Conservation (phyloP, 2,888 invertebrate genomes). For the Parapristionchus giblindavisi region DNA sequence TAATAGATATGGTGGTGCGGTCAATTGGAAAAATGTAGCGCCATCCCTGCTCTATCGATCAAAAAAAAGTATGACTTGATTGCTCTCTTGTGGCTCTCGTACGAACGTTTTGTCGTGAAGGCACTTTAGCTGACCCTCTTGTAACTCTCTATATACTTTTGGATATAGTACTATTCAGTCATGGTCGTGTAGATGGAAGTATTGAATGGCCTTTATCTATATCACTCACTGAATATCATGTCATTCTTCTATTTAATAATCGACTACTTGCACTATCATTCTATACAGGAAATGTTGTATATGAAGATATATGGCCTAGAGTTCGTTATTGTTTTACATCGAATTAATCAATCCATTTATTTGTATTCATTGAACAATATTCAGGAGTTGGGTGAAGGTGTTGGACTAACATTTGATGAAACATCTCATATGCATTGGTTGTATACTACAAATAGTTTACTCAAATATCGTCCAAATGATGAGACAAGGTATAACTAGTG, state of each 20-base stretch:
- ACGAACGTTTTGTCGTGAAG: too few species aligned
- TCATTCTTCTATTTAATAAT: constrained; percentile 58
- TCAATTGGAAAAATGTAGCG: too few species aligned
- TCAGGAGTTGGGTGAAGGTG: constrained; percentile 47
- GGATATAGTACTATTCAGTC: constrained; percentile 50
- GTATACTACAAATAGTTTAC: constrained; percentile 50
- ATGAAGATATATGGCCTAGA: constrained; percentile 59
- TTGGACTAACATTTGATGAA: constrained; percentile 59
- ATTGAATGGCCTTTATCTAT: constrained; percentile 61
- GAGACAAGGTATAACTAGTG: constrained; percentile 56
- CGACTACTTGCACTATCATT: constrained; percentile 63
- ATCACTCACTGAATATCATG: constrained; percentile 64
- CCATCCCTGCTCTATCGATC: too few species aligned
- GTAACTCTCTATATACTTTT: too few species aligned
- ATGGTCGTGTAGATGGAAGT: constrained; percentile 60
- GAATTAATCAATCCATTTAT: not conserved
- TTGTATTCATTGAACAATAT: not conserved
- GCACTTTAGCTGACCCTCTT: too few species aligned
- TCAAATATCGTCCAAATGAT: constrained; percentile 65
- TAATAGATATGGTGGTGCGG: too few species aligned
- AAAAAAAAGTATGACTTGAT: too few species aligned
- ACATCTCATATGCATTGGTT: constrained; percentile 63
- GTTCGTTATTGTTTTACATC: constrained; percentile 37
- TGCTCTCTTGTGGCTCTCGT: too few species aligned
- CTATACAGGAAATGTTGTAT: constrained; percentile 57